Base-by-base conservation (phyloP, 1,140 invertebrate species). In the Atopsyche davidsoni region DNA sequence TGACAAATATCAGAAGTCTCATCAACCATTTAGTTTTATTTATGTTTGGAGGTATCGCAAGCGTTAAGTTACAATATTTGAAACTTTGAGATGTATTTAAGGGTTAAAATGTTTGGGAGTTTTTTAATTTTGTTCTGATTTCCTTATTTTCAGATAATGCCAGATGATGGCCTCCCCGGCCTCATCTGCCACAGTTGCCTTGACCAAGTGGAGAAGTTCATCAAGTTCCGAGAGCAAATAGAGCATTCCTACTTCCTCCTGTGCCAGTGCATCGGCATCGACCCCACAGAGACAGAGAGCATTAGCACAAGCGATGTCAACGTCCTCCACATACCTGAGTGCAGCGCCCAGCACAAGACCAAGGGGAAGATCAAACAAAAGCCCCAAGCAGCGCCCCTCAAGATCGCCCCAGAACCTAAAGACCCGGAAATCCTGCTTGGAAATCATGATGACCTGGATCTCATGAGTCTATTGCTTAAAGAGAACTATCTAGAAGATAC, bases 151-250 rank as follows among this genome's bases (percentile, higher is more conserved):
- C n/a, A 53, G 51, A 43, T 53, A 19, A 24, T 48, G 31, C 44
- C 51, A 2, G 51, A 47, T 14, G 51, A 53, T 28, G 51, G 45
- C 10, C 18, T 53, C 4, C 51, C 51, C 0, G 40, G 40, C 13
- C 28, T 42, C 18, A 35, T 53, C 3, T 53, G 51, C 18, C 31
- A 44, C 11, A 11, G 17, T 7, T 53, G 51, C 16, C 21, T 21
- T 1, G 40, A 47, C 6, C 42, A 43, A 41, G 21, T 53, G 16
- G 45, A 53, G 10, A 43, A 48, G 13, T 53, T 48, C 23, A 28
- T 46, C 25, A 53, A 53, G 34, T 53, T 53, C 40, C 17, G 40
- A 13, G 40, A 48, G 14, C 51, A 53, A 34, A 48, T 53, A 21
- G 51, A 53, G 21, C 43, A 42, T 17, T 48, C 44, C 9, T 40